These are phyloP conservation scores for Pantala flavescens DNA, from an alignment of 1,140 invertebrate genomes.

Conservation along the genomic window DNA sequence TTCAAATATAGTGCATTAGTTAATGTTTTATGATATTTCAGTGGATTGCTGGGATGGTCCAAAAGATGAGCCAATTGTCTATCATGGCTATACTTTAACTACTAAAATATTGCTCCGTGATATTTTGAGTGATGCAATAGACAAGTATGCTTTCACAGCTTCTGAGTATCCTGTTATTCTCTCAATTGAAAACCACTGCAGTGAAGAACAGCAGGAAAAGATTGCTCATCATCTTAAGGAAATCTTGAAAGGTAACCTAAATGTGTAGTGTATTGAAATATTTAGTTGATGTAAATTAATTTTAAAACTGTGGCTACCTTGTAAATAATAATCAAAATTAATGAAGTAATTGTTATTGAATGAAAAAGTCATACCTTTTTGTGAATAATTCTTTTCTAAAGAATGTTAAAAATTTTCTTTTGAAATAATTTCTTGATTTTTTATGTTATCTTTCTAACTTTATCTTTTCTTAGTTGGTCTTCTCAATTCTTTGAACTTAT, in stretches of 20 bases:
- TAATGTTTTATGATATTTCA: conserved; percentile 27
- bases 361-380: no score
- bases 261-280: conserved; percentile 17
- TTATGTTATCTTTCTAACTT: no score
- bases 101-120: conserved; percentile 44
- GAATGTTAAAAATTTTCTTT: no score
- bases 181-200: conserved; percentile 49
- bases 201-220: conserved; percentile 39
- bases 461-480: no score
- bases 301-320: background rate
- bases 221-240: conserved; percentile 41
- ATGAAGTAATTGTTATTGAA: no score
- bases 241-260: conserved; percentile 38
- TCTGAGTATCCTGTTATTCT: conserved; percentile 44
- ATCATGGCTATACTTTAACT: conserved; percentile 47
- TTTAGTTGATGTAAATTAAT: no score
- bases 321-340: no score
- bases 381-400: no score
- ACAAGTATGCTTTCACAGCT: conserved; percentile 33
- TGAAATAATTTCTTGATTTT: no score
- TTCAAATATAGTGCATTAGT: background rate
- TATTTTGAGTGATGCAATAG: conserved; percentile 40
- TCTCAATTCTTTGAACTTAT: no score
- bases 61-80: conserved; percentile 44
- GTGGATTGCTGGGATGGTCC: conserved; percentile 51